These are phyloP conservation scores for honey bee (Apis mellifera) DNA, from an alignment of 1,140 invertebrate genomes.

Conservation along the genomic window DNA sequence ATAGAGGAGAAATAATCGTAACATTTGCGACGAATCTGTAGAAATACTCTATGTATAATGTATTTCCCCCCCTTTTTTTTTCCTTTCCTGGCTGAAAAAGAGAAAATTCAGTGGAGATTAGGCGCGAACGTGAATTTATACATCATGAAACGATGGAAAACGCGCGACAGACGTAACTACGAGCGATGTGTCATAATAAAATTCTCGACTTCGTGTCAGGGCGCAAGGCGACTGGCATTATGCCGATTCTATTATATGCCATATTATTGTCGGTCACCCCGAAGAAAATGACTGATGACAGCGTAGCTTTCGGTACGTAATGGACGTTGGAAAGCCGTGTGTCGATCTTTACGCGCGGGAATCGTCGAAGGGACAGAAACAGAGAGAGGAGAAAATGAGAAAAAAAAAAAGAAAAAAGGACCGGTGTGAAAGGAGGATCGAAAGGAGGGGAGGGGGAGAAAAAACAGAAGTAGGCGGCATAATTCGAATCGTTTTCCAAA, in stretches of 20 bases:
- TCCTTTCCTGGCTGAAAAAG: background rate
- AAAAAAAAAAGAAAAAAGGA: slow-evolving; percentile 39
- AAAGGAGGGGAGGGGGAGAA: background rate
- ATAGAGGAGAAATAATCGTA: background rate
- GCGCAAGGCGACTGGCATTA: slow-evolving; percentile 65
- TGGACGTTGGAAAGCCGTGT: slow-evolving; percentile 69
- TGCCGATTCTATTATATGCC: slow-evolving; percentile 73
- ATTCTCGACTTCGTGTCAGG: slow-evolving; percentile 75
- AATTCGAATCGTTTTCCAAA: slow-evolving; percentile 75
- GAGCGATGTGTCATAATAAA: slow-evolving; percentile 80
- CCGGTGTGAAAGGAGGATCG: slow-evolving; percentile 53
- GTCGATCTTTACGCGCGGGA: slow-evolving; percentile 69
- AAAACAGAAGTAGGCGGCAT: slow-evolving; percentile 75
- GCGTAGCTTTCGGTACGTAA: slow-evolving; percentile 67
- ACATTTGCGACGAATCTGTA: background rate
- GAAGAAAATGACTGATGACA: slow-evolving; percentile 79
- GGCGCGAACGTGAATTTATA: slow-evolving; percentile 44
- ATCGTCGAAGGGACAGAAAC: slow-evolving; percentile 47
- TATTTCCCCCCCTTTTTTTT: background rate
- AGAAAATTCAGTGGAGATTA: background rate
- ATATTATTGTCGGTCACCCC: slow-evolving; percentile 74
- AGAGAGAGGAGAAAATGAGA: slow-evolving; percentile 19
- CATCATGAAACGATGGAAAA: slow-evolving; percentile 29
- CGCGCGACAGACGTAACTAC: slow-evolving; percentile 73
- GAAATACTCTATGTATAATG: slow-evolving; percentile 3